Conservation (phyloP, 2,797 vertebrate genomes). For the Pteronotus mesoamericanus region DNA sequence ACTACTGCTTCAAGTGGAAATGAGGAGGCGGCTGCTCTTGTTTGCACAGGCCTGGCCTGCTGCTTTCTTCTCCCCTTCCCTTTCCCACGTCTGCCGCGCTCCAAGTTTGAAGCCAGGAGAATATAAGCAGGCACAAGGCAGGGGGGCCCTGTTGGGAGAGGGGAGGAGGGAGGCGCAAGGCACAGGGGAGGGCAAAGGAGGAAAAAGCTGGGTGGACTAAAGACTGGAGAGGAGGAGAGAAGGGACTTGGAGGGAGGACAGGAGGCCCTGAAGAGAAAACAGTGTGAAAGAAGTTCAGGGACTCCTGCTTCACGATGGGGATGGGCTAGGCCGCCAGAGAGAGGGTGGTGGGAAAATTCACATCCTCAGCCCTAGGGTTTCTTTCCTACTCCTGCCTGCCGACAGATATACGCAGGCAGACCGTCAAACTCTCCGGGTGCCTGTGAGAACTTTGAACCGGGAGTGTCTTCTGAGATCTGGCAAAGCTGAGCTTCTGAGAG, state of each 20-base stretch:
- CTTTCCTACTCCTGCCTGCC: neutral
- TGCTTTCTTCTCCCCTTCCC: neutral
- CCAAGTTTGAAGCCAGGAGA: constrained; percentile 54
- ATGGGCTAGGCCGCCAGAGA: neutral
- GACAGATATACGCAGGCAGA: fast-evolving
- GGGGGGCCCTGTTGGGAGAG: neutral
- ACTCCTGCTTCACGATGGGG: neutral
- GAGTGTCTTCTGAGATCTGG: constrained; percentile 19
- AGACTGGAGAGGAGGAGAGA: neutral
- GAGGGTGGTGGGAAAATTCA: neutral
- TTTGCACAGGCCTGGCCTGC: constrained; percentile 51
- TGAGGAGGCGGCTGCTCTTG: constrained; percentile 45
- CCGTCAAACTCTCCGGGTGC: neutral
- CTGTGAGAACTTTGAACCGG: constrained; percentile 14
- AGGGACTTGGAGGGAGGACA: neutral
- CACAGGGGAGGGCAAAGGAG: neutral
- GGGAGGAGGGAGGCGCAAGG: fast-evolving
- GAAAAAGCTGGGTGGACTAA: neutral
- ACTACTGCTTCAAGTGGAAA: constrained; percentile 77
- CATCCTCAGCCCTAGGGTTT: neutral
- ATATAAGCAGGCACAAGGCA: constrained; percentile 32
- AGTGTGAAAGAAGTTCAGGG: neutral
- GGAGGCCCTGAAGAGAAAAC: neutral
- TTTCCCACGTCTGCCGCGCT: neutral
- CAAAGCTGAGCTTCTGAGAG: constrained; percentile 34